A percentile compares a stretch with the other conserved stretches of the same genome.
phyloP scores from a whole-genome alignment of 2,888 invertebrate genomes.

The Panopea generosa region DNA sequence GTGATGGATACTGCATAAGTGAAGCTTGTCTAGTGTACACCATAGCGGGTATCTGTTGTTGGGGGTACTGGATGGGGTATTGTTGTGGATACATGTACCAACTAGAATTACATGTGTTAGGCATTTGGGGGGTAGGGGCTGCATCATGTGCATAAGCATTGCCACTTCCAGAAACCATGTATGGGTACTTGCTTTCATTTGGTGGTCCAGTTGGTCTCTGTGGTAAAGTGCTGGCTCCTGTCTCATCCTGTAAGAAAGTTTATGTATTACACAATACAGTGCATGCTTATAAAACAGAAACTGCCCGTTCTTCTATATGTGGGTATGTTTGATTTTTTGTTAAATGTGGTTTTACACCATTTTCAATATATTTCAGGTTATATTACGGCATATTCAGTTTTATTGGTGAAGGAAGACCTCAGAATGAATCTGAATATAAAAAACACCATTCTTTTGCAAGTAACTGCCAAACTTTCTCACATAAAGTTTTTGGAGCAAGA shows the following conservation, averaged over 20 bases:
- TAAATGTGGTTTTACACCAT: too few species aligned
- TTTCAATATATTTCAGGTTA: too few species aligned
- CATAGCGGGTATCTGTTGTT: conserved; percentile 11
- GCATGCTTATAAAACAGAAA: too few species aligned
- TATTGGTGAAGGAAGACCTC: too few species aligned
- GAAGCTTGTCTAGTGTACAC: conserved; percentile 1
- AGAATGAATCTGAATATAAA: too few species aligned
- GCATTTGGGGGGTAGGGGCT: conserved; percentile 7
- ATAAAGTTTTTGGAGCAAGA: too few species aligned
- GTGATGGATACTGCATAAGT: conserved; percentile 9
- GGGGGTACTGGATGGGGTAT: conserved; percentile 33
- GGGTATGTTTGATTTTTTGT: too few species aligned
- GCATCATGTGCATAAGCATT: conserved; percentile 37
- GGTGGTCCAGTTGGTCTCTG: conserved; percentile 12
- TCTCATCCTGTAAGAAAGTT: conserved; percentile 48
- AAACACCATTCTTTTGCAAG: too few species aligned
- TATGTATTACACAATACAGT: background rate
- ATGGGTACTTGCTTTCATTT: conserved; percentile 43
- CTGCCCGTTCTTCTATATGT: too few species aligned
- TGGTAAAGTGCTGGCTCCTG: conserved; percentile 48
- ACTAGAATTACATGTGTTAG: conserved; percentile 1
- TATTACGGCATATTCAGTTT: too few species aligned
- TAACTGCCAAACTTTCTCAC: too few species aligned
- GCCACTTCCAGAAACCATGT: conserved; percentile 19
- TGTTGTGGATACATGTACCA: conserved; percentile 37